Base-by-base conservation (phyloP, 2,797 vertebrate species). In the Liasis olivaceus region DNA sequence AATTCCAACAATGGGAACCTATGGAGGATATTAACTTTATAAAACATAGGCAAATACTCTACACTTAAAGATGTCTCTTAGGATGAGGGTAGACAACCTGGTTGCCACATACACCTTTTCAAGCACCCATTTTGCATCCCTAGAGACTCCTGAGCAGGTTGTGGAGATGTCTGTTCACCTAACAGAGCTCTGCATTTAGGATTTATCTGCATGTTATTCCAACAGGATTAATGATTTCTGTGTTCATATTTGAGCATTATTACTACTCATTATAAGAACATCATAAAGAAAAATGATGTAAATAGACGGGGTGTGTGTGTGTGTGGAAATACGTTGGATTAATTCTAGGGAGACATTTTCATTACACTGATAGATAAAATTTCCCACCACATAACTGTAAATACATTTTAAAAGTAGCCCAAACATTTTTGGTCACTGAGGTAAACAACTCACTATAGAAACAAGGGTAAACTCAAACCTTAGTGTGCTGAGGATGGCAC, bases 361-460 rank as follows among this genome's bases (percentile, higher is more conserved):
- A 89, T 62, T 62, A 51, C 64, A 7, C 85, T 81, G 26, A 36
- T 87, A 60, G 60, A 88, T 58, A 56, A 87, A 59, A 87, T 47
- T 72, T 87, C 22, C 54, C 31, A 87, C 47, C 60, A 88, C 59
- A 88, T 47, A 92, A 89, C 26, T 69, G 20, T 56, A 69, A 84
- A 69, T n/a, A 31, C 26, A 60, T 69, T 47, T 89, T 90, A 90
- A 90, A 13, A 58, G 62, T 42, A 86, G 87, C 81, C 36, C 77
- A 87, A 90, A 90, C 90, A 77, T 54, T 8, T 90, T 28, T 77
- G 22, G 64, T 58, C 64, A 63, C 64, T 87, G 47, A 77, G 90
- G 72, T 85, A 85, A 92, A 92, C 72, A 87, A 62, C 66, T 77
- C 47, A 59, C 22, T 77, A 60, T 90, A 77, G 64, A 90, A 93